Percentiles rank a stretch among this genome's conserved stretches.
phyloP scores from a whole-genome alignment of 2,888 invertebrate genomes.

The Nephrocerus scutellatus region DNA sequence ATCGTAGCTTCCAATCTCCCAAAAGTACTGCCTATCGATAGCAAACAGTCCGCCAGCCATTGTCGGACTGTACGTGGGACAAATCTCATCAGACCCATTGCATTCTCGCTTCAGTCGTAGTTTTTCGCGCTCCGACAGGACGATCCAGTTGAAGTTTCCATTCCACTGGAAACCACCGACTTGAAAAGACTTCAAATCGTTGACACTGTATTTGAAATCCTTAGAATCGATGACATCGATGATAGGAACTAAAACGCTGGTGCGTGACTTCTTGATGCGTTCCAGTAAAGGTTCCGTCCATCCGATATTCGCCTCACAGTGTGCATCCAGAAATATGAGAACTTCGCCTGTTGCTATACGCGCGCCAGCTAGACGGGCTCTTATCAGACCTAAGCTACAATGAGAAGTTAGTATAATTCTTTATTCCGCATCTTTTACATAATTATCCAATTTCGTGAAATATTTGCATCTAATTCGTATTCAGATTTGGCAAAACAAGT shows the following conservation, averaged over 20 bases:
- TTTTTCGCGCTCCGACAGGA: constrained; percentile 24
- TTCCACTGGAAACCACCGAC: constrained; percentile 58
- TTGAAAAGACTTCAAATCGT: constrained; percentile 47
- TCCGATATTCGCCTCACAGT: constrained; percentile 74
- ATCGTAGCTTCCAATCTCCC: constrained; percentile 85
- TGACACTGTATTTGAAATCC: constrained; percentile 47
- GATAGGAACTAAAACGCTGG: constrained; percentile 83
- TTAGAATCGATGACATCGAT: constrained; percentile 84
- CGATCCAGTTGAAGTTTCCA: constrained; percentile 90
- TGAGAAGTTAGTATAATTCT: constrained; percentile 7
- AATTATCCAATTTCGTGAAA: constrained; percentile 53
- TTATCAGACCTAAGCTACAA: constrained; percentile 72
- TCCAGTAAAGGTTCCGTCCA: constrained; percentile 88
- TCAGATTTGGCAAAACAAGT: constrained; percentile 29
- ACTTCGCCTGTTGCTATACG: constrained; percentile 71
- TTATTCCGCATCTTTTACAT: constrained; percentile 19
- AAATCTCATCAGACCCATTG: no score
- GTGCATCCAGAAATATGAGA: constrained; percentile 82
- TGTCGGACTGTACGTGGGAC: constrained; percentile 61
- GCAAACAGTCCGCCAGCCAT: constrained; percentile 95
- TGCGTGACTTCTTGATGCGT: constrained; percentile 71
- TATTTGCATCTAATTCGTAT: constrained; percentile 22
- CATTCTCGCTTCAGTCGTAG: constrained; percentile 17
- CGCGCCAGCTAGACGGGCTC: constrained; percentile 85
- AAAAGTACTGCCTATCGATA: constrained; percentile 79